phyloP scores from a whole-genome alignment of 1,140 invertebrate genomes.

The Drosophila kanapiae region DNA sequence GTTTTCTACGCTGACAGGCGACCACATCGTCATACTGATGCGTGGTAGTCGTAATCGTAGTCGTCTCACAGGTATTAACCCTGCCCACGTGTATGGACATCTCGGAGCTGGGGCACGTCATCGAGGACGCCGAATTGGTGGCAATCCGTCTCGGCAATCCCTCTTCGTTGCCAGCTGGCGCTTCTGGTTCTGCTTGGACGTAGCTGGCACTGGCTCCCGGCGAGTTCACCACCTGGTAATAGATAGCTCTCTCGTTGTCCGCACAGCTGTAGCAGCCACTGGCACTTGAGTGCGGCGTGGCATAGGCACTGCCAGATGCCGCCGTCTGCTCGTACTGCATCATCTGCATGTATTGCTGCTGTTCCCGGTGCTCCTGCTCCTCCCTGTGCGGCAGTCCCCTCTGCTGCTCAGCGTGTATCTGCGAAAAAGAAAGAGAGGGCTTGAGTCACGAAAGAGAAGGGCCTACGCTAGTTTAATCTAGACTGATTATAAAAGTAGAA shows the following conservation, averaged over 20 bases:
- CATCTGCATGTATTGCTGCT: conserved; percentile 28
- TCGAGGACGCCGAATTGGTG: conserved; percentile 52
- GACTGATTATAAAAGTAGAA: no score
- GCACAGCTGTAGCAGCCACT: conserved; percentile 28
- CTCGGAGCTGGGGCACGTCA: conserved; percentile 77
- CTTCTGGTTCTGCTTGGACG: conserved; percentile 23
- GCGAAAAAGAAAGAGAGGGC: conserved; percentile 33
- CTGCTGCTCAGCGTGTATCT: background rate
- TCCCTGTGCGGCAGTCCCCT: background rate
- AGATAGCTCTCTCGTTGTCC: conserved; percentile 22
- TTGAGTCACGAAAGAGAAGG: background rate
- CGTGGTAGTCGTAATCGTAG: conserved; percentile 62
- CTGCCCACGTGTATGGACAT: conserved; percentile 77
- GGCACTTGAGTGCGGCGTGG: conserved; percentile 3
- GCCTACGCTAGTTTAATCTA: background rate
- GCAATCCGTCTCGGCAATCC: conserved; percentile 10
- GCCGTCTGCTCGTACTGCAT: conserved; percentile 40
- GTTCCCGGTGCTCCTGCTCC: background rate
- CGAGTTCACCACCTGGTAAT: conserved; percentile 27
- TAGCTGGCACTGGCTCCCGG: conserved; percentile 22
- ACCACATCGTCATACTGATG: conserved; percentile 82
- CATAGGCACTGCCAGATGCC: conserved; percentile 5
- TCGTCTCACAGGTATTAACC: conserved; percentile 56
- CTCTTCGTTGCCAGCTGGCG: background rate
- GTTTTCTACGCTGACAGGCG: conserved; percentile 26